Evolutionary conservation across 2,113 vertebrate species (phyloP).

Genomic region (Xiphophorus maculatus): DNA sequence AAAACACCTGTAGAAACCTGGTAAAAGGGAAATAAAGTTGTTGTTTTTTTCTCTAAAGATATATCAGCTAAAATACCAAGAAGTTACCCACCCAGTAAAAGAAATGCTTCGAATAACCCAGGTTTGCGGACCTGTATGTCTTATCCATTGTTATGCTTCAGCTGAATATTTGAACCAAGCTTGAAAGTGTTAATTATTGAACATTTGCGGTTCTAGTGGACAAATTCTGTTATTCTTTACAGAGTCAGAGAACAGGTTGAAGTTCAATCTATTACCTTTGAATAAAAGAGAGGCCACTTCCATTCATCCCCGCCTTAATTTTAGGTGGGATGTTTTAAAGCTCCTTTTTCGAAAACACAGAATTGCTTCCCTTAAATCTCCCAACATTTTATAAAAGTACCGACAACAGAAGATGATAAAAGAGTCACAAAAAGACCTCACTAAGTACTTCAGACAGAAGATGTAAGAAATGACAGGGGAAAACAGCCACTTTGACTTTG

Average conservation of each 20-base stretch:
- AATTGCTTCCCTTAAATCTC: neutral
- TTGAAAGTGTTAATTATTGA: neutral
- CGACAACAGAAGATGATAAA: neutral
- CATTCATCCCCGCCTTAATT: neutral
- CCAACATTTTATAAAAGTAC: slow-evolving; percentile 1
- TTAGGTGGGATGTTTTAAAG: neutral
- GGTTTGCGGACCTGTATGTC: neutral
- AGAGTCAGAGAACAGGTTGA: neutral
- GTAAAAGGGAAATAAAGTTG: neutral
- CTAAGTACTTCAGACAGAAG: slow-evolving; percentile 35
- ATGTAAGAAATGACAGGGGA: slow-evolving; percentile 22
- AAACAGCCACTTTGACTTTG: slow-evolving; percentile 34
- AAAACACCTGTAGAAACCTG: neutral
- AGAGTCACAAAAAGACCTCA: slow-evolving; percentile 18
- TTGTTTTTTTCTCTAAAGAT: neutral
- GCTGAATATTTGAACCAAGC: neutral
- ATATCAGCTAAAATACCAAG: neutral
- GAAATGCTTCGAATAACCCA: too few species aligned
- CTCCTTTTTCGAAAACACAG: neutral
- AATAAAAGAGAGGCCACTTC: neutral
- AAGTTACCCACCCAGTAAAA: neutral
- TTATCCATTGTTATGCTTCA: neutral
- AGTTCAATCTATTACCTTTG: neutral
- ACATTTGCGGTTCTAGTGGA: neutral
- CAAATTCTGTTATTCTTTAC: neutral